phyloP scores from a whole-genome alignment of 2,797 vertebrate genomes.

The Eulemur albifrons region DNA sequence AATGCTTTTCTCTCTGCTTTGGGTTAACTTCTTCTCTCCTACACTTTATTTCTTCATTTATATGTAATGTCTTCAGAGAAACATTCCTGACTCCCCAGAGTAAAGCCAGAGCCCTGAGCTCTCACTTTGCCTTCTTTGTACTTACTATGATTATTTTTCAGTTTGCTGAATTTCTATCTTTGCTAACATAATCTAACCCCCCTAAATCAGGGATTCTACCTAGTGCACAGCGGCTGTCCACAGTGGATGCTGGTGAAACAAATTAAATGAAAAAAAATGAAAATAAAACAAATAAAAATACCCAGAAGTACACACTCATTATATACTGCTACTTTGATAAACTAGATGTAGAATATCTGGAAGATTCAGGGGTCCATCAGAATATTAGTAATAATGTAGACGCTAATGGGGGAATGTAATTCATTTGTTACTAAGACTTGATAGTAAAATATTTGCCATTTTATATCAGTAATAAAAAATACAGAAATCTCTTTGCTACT shows the following conservation, averaged over 20 bases:
- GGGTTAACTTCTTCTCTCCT: background rate
- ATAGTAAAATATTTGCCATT: conserved; percentile 2
- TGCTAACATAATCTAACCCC: background rate
- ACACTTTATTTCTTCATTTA: background rate
- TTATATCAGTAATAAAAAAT: conserved; percentile 12
- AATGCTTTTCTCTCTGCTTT: background rate
- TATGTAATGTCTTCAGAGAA: background rate
- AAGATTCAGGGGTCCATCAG: background rate
- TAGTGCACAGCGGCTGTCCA: background rate
- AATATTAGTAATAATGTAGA: background rate
- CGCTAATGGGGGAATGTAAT: background rate
- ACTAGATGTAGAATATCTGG: background rate
- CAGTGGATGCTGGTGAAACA: background rate
- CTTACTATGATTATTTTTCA: background rate
- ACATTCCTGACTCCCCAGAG: background rate
- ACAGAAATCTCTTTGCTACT: background rate
- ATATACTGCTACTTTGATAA: background rate
- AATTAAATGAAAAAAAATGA: background rate
- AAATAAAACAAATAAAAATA: background rate
- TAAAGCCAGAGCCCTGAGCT: background rate
- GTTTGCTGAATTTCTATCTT: background rate
- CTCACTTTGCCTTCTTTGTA: background rate
- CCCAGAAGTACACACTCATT: background rate
- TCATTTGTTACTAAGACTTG: background rate
- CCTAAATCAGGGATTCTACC: background rate